phyloP scores from a whole-genome alignment of 2,888 invertebrate species.

The Suillia variegata region DNA sequence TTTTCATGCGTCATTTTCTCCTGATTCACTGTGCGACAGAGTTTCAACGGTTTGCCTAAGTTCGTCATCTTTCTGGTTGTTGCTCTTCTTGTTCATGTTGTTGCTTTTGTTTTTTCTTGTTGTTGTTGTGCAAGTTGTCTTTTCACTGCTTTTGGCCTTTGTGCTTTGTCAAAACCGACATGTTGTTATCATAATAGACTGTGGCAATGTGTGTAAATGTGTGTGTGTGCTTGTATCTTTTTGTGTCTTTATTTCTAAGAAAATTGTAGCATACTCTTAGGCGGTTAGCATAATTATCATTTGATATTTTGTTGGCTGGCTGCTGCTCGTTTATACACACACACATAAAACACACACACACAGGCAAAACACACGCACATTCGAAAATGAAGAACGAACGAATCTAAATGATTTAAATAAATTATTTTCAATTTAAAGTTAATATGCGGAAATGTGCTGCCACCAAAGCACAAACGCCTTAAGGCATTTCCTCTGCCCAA shows the following conservation, averaged over 20 bases:
- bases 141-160: background rate
- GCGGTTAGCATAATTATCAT: background rate
- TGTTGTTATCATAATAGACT: slow-evolving; percentile 1
- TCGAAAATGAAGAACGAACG: too few species aligned
- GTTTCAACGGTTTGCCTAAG: background rate
- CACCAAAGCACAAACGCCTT: too few species aligned
- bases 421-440: too few species aligned
- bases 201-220: background rate
- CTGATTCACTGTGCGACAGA: background rate
- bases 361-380: too few species aligned
- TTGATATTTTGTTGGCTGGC: background rate
- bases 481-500: too few species aligned
- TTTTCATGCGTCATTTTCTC: too few species aligned
- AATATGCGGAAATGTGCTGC: too few species aligned
- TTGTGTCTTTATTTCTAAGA: background rate
- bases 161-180: background rate
- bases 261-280: background rate
- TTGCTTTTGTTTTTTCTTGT: background rate
- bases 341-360: too few species aligned
- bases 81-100: background rate
- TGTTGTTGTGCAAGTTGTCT: too few species aligned
- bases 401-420: too few species aligned
- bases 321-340: too few species aligned
- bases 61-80: background rate
- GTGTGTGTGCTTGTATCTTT: background rate